Evolutionary conservation across 2,797 vertebrate species (phyloP).

Genomic region (Poecilia velifera): DNA sequence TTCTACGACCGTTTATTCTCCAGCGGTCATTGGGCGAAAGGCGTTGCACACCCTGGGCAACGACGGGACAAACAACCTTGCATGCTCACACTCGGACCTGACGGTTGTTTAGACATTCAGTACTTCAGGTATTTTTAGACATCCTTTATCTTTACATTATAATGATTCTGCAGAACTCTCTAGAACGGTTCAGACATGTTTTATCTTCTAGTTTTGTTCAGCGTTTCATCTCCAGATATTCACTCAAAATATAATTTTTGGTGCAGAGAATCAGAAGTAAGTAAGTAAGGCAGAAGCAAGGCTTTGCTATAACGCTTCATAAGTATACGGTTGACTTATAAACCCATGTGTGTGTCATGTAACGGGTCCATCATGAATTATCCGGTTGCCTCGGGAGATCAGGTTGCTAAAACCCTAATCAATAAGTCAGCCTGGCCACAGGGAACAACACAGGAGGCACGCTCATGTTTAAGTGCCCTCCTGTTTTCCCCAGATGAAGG

Average conservation of each 20-base stretch:
- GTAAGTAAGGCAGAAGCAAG: background rate
- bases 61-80: background rate
- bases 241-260: background rate
- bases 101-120: background rate
- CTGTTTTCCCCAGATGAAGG: constrained; percentile 37
- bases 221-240: background rate
- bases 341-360: background rate
- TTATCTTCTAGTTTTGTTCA: background rate
- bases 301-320: background rate
- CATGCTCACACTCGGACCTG: background rate
- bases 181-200: background rate
- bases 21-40: background rate
- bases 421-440: constrained; percentile 50
- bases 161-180: background rate
- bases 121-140: background rate
- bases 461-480: constrained; percentile 53
- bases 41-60: background rate
- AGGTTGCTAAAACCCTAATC: constrained; percentile 51
- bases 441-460: constrained; percentile 33
- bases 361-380: constrained; percentile 1
- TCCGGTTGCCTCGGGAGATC: constrained; percentile 34
- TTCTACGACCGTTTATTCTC: too few species aligned
- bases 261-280: background rate
- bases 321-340: background rate
- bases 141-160: background rate